Evolutionary conservation across 1,140 invertebrate genomes (phyloP), one percentile per base, ranked within the genome.

Genomic region (Halictus rubicundus): DNA sequence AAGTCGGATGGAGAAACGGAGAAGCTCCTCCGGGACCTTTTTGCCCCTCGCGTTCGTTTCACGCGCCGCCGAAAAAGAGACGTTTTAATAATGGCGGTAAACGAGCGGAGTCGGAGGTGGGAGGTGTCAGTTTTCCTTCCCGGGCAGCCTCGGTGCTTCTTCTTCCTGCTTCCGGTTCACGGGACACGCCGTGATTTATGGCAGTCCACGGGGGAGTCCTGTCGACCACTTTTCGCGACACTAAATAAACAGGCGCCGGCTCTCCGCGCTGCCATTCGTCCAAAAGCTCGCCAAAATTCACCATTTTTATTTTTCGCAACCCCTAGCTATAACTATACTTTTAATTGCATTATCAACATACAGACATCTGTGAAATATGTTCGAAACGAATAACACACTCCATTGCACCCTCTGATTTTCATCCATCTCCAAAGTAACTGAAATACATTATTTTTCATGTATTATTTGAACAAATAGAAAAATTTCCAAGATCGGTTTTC

Each of bases 41-140:
- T 61, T 19, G 25, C 68, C 75, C 68, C 32, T 39, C 57, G 39
- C 8, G 60, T 61, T 78, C 75, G 66, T 16, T 59, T 78, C 75
- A 60, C 75, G 66, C 49, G 42, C 57, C 57, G 42, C 66, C 75
- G 39, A n/a, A 52, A 39, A 21, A 32, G 75, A 63, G 75, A 71
- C 57, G 68, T 78, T 63, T 78, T 63, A 71, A 78, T 63, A 71
- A 78, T 71, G 25, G 75, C 63, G 61, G 70, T 71, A 71, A 78
- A 78, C 54, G 74, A 68, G 63, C 39, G 37, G 37, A 19, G 63
- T 21, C 32, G 32, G 8, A 21, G 14, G 54, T n/a, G n/a, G 19
- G 14, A n/a, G 39, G 16, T 23, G 64, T 66, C 39, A 12, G 46
- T 42, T 54, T 42, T 23, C 37, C 21, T 59, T 14, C 12, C 49